A percentile compares a stretch with the other conserved stretches of the same genome.
phyloP scores from a whole-genome alignment of 2,888 invertebrate species.

The Masnerella sp. region DNA sequence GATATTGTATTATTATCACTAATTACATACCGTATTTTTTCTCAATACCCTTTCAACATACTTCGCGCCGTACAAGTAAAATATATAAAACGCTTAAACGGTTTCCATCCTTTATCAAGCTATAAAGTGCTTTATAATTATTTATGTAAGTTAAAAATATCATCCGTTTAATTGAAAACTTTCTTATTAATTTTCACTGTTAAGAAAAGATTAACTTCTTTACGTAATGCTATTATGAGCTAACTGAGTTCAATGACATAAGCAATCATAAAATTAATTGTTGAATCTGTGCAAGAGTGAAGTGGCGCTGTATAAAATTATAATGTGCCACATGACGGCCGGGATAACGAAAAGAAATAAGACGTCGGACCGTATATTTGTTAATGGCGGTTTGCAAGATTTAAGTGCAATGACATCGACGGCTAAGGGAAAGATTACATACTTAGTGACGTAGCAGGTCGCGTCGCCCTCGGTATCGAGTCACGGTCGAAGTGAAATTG shows the following conservation, averaged over 20 bases:
- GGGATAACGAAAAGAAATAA: conserved; percentile 20
- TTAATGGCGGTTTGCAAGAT: conserved; percentile 25
- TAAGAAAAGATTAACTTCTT: conserved; percentile 7
- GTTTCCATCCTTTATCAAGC: too few relatives aligned
- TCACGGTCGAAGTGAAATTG: conserved; percentile 76
- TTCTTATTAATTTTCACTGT: neutral
- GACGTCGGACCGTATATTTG: conserved; percentile 25
- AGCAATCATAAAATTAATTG: conserved; percentile 20
- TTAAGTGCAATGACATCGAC: conserved; percentile 53
- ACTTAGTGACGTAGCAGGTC: conserved; percentile 44
- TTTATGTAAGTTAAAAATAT: too few relatives aligned
- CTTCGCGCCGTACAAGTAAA: too few relatives aligned
- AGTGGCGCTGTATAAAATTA: conserved; percentile 15
- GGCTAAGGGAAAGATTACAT: conserved; percentile 51
- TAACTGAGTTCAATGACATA: conserved; percentile 16
- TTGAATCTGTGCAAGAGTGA: conserved; percentile 10
- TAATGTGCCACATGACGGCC: conserved; percentile 23
- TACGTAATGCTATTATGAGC: conserved; percentile 8
- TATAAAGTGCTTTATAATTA: too few relatives aligned
- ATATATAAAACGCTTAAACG: too few relatives aligned
- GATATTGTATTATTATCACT: too few relatives aligned
- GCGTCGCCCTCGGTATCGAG: conserved; percentile 67
- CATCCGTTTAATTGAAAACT: neutral
- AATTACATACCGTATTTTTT: too few relatives aligned
- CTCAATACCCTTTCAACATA: too few relatives aligned